Evolutionary conservation across 1,140 invertebrate species (phyloP), one percentile per base, ranked within the genome.

Genomic region (Apis florea): DNA sequence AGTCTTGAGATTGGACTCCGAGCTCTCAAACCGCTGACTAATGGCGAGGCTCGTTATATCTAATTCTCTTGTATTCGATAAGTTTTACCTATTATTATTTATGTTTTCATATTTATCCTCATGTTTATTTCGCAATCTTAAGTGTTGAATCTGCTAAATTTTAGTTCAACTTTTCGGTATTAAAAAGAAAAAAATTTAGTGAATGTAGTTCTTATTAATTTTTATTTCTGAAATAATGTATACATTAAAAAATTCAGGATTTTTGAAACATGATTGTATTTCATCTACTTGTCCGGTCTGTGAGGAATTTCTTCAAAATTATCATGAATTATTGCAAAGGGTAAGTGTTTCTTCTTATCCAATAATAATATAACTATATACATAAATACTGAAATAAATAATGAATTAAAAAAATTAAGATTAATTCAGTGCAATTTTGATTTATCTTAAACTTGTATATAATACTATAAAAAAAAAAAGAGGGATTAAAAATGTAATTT

Each of bases 271-370:
- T n/a, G 89, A 90, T 58, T 83, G 76, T 58, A 77, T 86, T 24
- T 84, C 85, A 10, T 83, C 89, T 56, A 80, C 88, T 8, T 92
- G 88, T 83, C 85, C 89, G 78, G 88, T 91, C 15, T 92, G 91
- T 67, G 87, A 83, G 19, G 90, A 92, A 54, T 93, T 92, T 75
- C 83, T 92, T n/a, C 79, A 87, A 11, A 83, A 80, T 58, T 92
- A 93, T 73, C 89, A 92, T 88, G 90, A 91, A 21, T 84, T 91
- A 3, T 83, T 93, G 17, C 91, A 93, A 85, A 88, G 89, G 88
- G 92, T 93, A 84, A 85, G 89, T 88, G 51, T 47, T 51, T 68
- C 26, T 40, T 40, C 47, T 12, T 53, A 5, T 63, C 1, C 40
- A 21, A 5, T 66, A 56, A 9, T 31, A 53, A 54, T 17, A 19